These are phyloP conservation scores for Eristalis tenax DNA, from an alignment of 2,888 invertebrate species.

Conservation along the genomic window DNA sequence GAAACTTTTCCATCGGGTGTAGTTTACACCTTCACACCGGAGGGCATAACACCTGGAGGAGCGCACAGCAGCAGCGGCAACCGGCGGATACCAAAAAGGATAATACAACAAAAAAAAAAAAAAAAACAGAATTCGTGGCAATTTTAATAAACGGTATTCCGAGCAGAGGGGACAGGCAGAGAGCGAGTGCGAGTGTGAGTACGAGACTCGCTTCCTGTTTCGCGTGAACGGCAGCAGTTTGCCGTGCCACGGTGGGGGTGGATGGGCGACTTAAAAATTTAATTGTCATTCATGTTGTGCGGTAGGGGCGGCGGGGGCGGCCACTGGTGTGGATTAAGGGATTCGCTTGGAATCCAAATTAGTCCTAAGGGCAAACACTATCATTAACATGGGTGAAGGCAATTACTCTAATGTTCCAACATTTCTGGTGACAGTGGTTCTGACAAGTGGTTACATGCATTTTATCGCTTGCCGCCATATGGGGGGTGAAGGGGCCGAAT, in stretches of 20 bases:
- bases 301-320: background rate
- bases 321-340: background rate
- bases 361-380: slow-evolving; percentile 46
- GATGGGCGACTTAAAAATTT: slow-evolving; percentile 58
- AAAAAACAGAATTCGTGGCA: slow-evolving; percentile 9
- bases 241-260: slow-evolving; percentile 41
- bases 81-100: background rate
- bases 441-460: slow-evolving; percentile 42
- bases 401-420: slow-evolving; percentile 37
- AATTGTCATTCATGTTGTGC: slow-evolving; percentile 40
- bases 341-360: slow-evolving; percentile 46
- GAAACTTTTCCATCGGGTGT: slow-evolving; percentile 60
- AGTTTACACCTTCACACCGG: slow-evolving; percentile 63
- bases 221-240: slow-evolving; percentile 54
- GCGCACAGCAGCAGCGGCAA: background rate
- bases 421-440: slow-evolving; percentile 57
- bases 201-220: slow-evolving; percentile 52
- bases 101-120: slow-evolving; percentile 1
- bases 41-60: slow-evolving; percentile 51
- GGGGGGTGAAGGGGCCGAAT: background rate
- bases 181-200: background rate
- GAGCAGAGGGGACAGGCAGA: slow-evolving; percentile 28
- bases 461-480: background rate
- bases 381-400: slow-evolving; percentile 50
- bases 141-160: slow-evolving; percentile 63